These are phyloP conservation scores for Magallana angulata DNA, from an alignment of 1,140 invertebrate species.

Conservation along the genomic window DNA sequence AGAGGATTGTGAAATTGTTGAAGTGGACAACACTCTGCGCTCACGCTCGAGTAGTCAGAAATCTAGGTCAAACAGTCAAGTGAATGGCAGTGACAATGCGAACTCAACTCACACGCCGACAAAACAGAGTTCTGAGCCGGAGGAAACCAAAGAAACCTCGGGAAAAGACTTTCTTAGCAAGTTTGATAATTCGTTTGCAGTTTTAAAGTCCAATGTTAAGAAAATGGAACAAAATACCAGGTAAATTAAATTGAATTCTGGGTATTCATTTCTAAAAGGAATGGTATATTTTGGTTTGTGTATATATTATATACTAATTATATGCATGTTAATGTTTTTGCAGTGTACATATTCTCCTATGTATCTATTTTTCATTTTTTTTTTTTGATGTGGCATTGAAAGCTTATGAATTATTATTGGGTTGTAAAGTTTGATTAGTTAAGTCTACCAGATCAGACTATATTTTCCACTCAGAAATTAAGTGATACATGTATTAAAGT, in stretches of 20 bases:
- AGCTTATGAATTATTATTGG: too few species aligned
- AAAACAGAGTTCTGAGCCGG: slow-evolving; percentile 26
- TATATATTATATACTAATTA: too few species aligned
- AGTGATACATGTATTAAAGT: too few species aligned
- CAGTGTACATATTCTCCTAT: too few species aligned
- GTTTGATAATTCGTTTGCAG: slow-evolving; percentile 71
- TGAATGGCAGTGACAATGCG: slow-evolving; percentile 28
- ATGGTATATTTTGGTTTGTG: too few species aligned
- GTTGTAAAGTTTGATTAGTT: too few species aligned
- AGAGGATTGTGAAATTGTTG: slow-evolving; percentile 63
- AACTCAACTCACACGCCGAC: background rate
- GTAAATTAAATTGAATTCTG: slow-evolving; percentile 35
- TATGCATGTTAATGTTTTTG: too few species aligned
- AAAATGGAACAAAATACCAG: slow-evolving; percentile 70
- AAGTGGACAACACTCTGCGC: slow-evolving; percentile 53
- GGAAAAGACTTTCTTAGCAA: slow-evolving; percentile 71
- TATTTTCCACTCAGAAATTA: too few species aligned
- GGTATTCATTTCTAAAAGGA: too few species aligned
- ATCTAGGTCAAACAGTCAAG: slow-evolving; percentile 51
- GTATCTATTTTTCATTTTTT: too few species aligned
- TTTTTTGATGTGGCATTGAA: too few species aligned
- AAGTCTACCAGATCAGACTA: too few species aligned
- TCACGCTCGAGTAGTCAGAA: slow-evolving; percentile 49
- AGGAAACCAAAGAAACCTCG: slow-evolving; percentile 35
- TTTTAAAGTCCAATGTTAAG: slow-evolving; percentile 70